Evolutionary conservation across 2,113 vertebrate genomes (phyloP), one percentile per base, ranked within the genome.

Genomic region (Mystacornis crossleyi): DNA sequence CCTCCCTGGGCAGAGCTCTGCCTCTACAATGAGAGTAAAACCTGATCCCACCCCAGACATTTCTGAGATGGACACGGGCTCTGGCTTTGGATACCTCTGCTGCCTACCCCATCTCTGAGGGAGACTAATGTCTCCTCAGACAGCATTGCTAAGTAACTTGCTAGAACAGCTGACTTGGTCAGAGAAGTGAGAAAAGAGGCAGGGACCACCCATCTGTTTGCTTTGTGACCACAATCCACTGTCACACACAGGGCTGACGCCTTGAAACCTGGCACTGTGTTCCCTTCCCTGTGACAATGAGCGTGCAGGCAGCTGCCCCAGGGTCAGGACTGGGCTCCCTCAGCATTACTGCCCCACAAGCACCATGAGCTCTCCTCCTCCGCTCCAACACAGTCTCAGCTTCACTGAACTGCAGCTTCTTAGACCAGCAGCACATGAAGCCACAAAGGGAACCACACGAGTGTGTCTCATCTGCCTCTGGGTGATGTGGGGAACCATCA

Each of bases 191-290:
- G 57, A 54, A 57, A 19, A 72, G 43, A 89, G 51, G 48, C 62
- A 55, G 40, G 8, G 14, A 47, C 48, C 40, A 53, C 33, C 26
- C 8, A 3, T 12, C 48, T 1, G 0, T 53, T 78, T n/a, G 65
- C 33, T 79, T 65, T 85, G 51, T 70, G 53, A 67, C 2, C 12
- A 45, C 25, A 66, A 40, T 33, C 26, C 53, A 34, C 51, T 38
- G 14, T 40, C 70, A 82, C 47, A 50, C 3, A 74, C 0, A 0
- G 42, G 33, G 55, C 51, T 54, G 69, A 73, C 0, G 0, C 69
- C 78, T 42, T 45, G 74, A 71, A 62, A 69, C 2, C 8, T 12
- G 53, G 31, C 66, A 19, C 12, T 34, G 65, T 1, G 1, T 15
- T 55, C 66, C 48, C 38, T 34, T 12, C 29, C 15, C 51, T 4